Base-by-base conservation (phyloP, 2,113 vertebrate genomes). In the Rhadina sibilatrix region DNA sequence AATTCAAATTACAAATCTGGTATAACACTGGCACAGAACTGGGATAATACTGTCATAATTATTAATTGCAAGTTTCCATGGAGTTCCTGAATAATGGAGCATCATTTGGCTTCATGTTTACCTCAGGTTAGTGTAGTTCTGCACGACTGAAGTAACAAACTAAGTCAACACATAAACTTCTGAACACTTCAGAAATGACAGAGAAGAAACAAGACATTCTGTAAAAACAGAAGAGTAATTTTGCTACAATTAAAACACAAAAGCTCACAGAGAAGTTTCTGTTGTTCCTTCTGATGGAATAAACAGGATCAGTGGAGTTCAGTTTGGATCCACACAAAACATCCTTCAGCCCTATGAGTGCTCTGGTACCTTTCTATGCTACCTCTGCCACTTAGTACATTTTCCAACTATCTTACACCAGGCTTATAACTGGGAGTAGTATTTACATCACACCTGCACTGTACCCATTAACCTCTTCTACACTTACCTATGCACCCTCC, bases 101-200 rank as follows among this genome's bases (percentile, higher is more conserved):
- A 53, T 25, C 0, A 0, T 22, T 2, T 8, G 31, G 21, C 61
- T 33, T 46, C 75, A 53, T 1, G 1, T 76, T 50, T 74, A 46
- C 38, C 16, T 74, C 47, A 50, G 3, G 11, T 42, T 52, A 83
- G 15, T 12, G 24, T 24, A 50, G 33, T 18, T 59, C 24, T 83
- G 30, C 15, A 9, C 35, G 5, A 1, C 59, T 64, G 40, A 82
- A 76, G 18, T 31, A 64, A 71, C 17, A 85, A 31, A 35, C 14
- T 22, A 54, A 70, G 17, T 18, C 64, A 89, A 59, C 23, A 56
- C 1, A 11, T 2, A 31, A 8, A 53, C 49, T 81, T 47, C 60
- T 56, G 40, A 68, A 75, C 8, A 22, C 12, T 38, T 65, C 42
- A 76, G 25, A 57, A 82, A 49, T 30, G 0, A 68, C 15, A 76